phyloP scores from a whole-genome alignment of 1,140 invertebrate genomes.

The Neodiprion pinetum region DNA sequence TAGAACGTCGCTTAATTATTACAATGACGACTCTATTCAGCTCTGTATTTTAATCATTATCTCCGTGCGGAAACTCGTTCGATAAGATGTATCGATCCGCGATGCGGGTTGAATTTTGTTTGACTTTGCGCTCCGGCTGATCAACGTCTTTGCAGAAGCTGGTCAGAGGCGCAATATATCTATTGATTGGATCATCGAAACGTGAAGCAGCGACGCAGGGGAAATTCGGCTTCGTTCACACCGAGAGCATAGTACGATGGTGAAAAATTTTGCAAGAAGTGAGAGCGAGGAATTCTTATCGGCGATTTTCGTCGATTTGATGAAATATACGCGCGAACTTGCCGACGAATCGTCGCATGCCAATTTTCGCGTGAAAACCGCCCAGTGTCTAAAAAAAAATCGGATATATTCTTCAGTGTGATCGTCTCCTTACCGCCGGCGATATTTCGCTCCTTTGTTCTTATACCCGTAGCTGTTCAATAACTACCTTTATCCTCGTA shows the following conservation, averaged over 20 bases:
- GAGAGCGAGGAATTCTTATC: too few relatives aligned
- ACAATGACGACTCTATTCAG: too few relatives aligned
- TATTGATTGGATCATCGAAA: constrained; percentile 13
- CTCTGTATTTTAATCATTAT: too few relatives aligned
- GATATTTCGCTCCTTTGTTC: constrained; percentile 12
- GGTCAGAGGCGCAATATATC: background rate
- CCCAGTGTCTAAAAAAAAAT: background rate
- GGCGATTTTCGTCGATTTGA: background rate
- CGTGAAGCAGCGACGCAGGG: background rate
- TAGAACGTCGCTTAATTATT: too few relatives aligned
- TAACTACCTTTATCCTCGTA: background rate
- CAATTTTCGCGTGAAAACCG: background rate
- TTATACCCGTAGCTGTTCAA: background rate
- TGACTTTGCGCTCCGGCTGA: background rate
- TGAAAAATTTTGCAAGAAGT: too few relatives aligned
- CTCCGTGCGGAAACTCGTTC: too few relatives aligned
- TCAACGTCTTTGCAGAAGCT: background rate
- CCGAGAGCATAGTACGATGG: background rate
- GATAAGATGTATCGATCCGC: background rate
- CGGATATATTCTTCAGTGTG: background rate
- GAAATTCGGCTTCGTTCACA: background rate
- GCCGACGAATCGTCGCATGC: too few relatives aligned
- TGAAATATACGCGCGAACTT: background rate
- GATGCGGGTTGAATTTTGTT: background rate
- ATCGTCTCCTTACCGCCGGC: background rate